Evolutionary conservation across 2,888 invertebrate species (phyloP).

Genomic region (Stramonita haemastoma): DNA sequence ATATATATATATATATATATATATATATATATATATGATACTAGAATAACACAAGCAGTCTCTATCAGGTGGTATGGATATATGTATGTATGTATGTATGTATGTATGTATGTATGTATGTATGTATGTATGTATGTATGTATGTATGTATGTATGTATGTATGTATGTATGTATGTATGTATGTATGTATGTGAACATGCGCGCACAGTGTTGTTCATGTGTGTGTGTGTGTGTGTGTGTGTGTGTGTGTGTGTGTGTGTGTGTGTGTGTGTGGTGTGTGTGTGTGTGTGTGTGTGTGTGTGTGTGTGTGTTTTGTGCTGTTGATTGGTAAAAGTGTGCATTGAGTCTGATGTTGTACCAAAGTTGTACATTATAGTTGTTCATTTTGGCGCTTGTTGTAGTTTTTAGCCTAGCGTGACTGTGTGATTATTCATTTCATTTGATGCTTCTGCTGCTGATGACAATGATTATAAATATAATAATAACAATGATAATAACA

Average conservation of each 20-base stretch:
- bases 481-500: too few relatives aligned
- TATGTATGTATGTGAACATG: not conserved
- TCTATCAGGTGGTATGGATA: not conserved
- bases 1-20: too few relatives aligned
- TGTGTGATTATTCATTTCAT: too few relatives aligned
- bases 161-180: not conserved
- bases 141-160: not conserved
- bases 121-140: not conserved
- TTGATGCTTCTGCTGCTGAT: too few relatives aligned
- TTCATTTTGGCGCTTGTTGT: too few relatives aligned
- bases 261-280: not conserved
- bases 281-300: not conserved
- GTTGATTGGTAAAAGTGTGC: too few relatives aligned
- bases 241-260: not conserved
- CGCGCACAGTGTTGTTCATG: not conserved
- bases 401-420: too few relatives aligned
- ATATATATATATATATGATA: not conserved
- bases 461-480: too few relatives aligned
- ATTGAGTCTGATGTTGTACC: too few relatives aligned
- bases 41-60: not conserved
- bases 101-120: not conserved
- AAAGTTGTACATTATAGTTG: too few relatives aligned
- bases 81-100: not conserved
- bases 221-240: not conserved
- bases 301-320: not conserved